Conservation (phyloP, 2,113 vertebrate genomes). For the Oreocharis arfaki region DNA sequence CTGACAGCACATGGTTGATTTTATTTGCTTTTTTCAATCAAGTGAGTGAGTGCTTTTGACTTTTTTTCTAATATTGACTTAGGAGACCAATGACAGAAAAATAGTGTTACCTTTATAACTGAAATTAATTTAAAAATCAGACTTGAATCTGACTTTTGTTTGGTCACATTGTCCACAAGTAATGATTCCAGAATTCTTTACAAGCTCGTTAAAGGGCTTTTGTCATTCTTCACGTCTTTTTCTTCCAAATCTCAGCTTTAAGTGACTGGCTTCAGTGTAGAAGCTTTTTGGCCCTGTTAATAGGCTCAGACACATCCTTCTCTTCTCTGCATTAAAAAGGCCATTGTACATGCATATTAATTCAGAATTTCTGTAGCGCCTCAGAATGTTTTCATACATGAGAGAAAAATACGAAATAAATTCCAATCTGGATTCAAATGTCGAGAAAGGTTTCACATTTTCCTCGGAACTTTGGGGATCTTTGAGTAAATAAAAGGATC, state of each 20-base stretch:
- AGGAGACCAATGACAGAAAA: neutral
- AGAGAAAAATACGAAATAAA: neutral
- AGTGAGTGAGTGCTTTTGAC: neutral
- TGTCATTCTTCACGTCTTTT: neutral
- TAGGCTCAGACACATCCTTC: neutral
- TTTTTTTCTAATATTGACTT: neutral
- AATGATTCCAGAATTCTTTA: neutral
- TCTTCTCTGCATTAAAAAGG: neutral
- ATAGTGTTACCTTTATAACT: neutral
- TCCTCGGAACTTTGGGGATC: neutral
- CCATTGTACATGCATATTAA: neutral
- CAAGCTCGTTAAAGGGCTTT: neutral
- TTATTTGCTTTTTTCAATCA: neutral
- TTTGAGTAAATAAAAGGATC: neutral
- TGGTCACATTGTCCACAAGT: neutral
- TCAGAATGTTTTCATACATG: neutral
- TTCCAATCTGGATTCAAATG: neutral
- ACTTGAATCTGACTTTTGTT: neutral
- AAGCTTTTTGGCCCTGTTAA: neutral
- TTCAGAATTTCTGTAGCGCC: neutral
- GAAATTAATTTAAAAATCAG: neutral
- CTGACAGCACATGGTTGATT: neutral
- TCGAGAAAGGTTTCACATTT: neutral
- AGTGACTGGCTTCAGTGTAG: neutral
- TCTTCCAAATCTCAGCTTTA: neutral